Evolutionary conservation across 1,140 invertebrate species (phyloP).

Genomic region (Lepidotrigona ventralis): DNA sequence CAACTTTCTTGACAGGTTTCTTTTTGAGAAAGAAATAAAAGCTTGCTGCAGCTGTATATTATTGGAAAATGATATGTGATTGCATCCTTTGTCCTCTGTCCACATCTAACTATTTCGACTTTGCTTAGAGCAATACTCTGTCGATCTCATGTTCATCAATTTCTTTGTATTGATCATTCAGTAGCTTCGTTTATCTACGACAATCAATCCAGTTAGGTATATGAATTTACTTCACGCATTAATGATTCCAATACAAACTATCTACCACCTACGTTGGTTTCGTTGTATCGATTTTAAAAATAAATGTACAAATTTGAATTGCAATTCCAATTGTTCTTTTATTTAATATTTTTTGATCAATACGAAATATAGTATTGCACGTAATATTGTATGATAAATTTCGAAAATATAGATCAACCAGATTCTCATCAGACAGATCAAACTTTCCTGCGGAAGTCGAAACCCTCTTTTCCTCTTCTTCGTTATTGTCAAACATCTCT

Average conservation of each 20-base stretch:
- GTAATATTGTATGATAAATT: not conserved
- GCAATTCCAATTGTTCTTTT: not conserved
- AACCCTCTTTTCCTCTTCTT: constrained; percentile 30
- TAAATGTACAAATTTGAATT: not conserved
- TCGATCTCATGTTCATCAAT: constrained; percentile 33
- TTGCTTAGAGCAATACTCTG: constrained; percentile 39
- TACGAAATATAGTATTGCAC: not conserved
- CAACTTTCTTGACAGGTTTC: too few species aligned
- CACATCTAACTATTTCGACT: constrained; percentile 23
- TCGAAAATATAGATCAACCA: constrained; percentile 17
- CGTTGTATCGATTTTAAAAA: not conserved
- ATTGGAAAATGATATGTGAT: constrained; percentile 11
- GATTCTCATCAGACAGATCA: constrained; percentile 41
- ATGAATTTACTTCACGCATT: constrained; percentile 10
- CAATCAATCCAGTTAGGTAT: constrained; percentile 49
- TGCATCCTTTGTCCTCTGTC: not conserved
- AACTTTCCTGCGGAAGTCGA: constrained; percentile 41
- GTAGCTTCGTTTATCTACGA: constrained; percentile 43
- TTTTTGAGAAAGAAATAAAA: too few species aligned
- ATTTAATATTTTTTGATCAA: not conserved
- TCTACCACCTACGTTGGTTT: not conserved
- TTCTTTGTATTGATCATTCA: not conserved
- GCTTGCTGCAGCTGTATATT: not conserved
- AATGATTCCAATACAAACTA: not conserved
- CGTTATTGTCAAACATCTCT: constrained; percentile 25